Conservation (phyloP, 2,888 invertebrate genomes). For the Acrobasis suavella region DNA sequence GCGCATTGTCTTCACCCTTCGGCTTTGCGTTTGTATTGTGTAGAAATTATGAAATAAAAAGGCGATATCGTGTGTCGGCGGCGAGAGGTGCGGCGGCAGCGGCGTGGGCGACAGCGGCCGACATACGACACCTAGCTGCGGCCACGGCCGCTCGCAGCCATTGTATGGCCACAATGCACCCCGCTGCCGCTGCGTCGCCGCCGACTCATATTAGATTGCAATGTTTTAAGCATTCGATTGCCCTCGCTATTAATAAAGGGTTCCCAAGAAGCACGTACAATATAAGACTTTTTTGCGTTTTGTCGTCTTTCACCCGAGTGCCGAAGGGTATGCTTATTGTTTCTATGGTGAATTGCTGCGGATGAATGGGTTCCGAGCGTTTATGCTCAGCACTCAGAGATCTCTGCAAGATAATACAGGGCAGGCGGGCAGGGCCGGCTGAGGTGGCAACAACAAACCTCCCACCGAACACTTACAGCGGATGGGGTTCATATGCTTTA, state of each 20-base stretch:
- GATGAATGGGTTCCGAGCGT: conserved; percentile 73
- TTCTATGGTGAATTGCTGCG: conserved; percentile 73
- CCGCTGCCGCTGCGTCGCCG: conserved; percentile 41
- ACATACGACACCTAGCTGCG: conserved; percentile 61
- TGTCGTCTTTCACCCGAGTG: conserved; percentile 68
- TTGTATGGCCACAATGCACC: conserved; percentile 61
- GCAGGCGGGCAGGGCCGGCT: conserved; percentile 63
- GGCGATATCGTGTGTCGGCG: conserved; percentile 78
- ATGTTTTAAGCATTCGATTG: conserved; percentile 82
- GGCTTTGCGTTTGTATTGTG: conserved; percentile 73
- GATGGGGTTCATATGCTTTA: conserved; percentile 21
- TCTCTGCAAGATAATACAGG: conserved; percentile 71
- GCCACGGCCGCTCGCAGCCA: conserved; percentile 43
- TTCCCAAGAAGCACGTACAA: conserved; percentile 75
- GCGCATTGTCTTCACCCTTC: conserved; percentile 81
- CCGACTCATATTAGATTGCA: conserved; percentile 73
- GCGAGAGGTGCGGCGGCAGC: conserved; percentile 54
- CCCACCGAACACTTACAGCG: conserved; percentile 48
- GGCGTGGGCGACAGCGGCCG: conserved; percentile 50
- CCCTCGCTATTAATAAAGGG: conserved; percentile 74
- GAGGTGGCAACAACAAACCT: conserved; percentile 69
- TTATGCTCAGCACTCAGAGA: conserved; percentile 70
- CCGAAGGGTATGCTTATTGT: conserved; percentile 77
- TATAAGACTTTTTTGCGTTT: conserved; percentile 64
- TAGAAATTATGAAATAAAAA: conserved; percentile 80